Conservation (phyloP, 2,888 invertebrate species). For the Drosophila flavopinicola region DNA sequence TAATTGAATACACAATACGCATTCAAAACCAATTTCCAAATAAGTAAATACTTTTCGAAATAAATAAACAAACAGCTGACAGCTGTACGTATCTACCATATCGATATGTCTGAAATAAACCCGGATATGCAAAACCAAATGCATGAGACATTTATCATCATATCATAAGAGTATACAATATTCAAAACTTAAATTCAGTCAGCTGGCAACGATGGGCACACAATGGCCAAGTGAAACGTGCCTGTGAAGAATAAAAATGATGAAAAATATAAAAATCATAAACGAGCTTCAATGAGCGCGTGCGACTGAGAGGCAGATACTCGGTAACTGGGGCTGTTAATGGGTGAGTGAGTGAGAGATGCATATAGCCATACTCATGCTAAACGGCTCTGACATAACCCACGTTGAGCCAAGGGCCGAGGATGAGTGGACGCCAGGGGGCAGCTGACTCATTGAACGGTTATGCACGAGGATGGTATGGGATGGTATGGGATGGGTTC, state of each 20-base stretch:
- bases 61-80: conserved; percentile 28
- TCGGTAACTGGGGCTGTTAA: not conserved
- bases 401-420: not conserved
- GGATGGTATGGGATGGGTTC: not conserved
- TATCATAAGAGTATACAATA: conserved; percentile 15
- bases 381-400: conserved; percentile 53
- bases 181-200: conserved; percentile 17
- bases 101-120: conserved; percentile 1
- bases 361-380: conserved; percentile 6
- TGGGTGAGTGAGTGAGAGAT: conserved; percentile 12
- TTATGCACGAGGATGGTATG: conserved; percentile 32
- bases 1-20: not conserved
- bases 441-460: conserved; percentile 50
- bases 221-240: conserved; percentile 56
- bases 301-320: conserved; percentile 4
- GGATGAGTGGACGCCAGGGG: not conserved
- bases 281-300: conserved; percentile 49
- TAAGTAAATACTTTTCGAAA: not conserved
- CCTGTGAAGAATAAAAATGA: conserved; percentile 49
- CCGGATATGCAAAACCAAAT: conserved; percentile 14
- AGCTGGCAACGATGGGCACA: conserved; percentile 35
- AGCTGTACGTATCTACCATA: not conserved
- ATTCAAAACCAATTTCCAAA: not conserved
- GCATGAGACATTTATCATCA: conserved; percentile 7
- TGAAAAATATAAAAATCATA: conserved; percentile 39